Evolutionary conservation across 1,140 invertebrate genomes (phyloP), one percentile per base, ranked within the genome.

Genomic region (Dendroctonus valens): DNA sequence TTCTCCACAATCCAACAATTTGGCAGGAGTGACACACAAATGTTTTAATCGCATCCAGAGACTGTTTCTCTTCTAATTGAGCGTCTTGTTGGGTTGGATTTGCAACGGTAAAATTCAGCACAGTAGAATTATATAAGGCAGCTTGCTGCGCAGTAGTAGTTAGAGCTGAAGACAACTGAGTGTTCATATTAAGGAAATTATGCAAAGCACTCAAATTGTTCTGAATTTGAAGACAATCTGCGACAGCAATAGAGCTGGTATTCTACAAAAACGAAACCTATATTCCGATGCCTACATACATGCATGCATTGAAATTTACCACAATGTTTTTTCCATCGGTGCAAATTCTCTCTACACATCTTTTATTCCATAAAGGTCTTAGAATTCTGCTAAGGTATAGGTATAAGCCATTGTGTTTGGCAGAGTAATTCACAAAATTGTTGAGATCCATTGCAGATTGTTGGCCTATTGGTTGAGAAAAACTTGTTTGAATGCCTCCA

Each of bases 371-470:
- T 61, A 94, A 83, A 0, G 91, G 89, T 60, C 91, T 81, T 6
- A 98, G 77, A 70, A 98, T 90, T 68, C 95, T 85, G 37, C 91
- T 87, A 7, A 97, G 85, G 74, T 93, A 96, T 5, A 97, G 82
- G 80, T 97, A 98, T 0, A 99, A 81, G 0, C 93, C 94, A 77
- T 96, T 93, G 75, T 98, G 95, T 79, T 96, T 96, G 5, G 91
- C 86, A 3, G 92, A 94, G 76, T 87, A 93, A 49, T 86, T 82
- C 57, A 77, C 74, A 1, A 71, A 71, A 26, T 41, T 55, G 26
- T 50, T 69, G 0, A 65, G 41, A 64, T 74, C 70, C 39, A 70
- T 70, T 15, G 41, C 14, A 0, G 70, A 15, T 46, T 63, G 64
- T 41, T 52, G 42, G 2, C 62, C 14, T 49, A 65, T 57, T 5